Conservation (phyloP, 2,888 invertebrate genomes). For the Labia minor region DNA sequence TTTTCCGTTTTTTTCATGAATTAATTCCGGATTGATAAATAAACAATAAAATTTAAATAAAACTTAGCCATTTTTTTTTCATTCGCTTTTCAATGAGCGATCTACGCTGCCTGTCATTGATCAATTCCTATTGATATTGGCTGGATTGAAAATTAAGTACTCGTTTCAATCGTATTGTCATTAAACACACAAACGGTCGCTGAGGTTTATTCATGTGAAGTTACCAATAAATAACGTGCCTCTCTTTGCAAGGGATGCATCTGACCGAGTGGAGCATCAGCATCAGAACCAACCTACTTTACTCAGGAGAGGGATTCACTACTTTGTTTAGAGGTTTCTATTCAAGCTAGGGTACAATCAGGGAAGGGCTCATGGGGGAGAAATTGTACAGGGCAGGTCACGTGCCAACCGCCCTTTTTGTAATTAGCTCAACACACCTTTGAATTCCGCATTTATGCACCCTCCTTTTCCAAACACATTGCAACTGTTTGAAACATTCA, state of each 20-base stretch:
- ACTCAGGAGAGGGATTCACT: not conserved
- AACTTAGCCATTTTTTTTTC: too few relatives aligned
- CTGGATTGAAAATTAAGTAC: too few relatives aligned
- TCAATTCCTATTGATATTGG: too few relatives aligned
- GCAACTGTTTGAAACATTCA: conserved; percentile 1
- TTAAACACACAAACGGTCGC: too few relatives aligned
- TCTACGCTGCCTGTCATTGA: too few relatives aligned
- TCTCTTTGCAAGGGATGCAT: not conserved
- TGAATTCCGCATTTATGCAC: not conserved
- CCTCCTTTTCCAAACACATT: not conserved
- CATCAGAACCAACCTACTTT: not conserved
- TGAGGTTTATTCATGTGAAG: not conserved
- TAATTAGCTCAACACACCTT: conserved; percentile 3
- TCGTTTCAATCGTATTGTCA: too few relatives aligned
- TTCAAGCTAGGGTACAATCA: not conserved
- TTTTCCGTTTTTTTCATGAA: too few relatives aligned
- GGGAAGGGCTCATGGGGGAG: not conserved
- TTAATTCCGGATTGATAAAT: too few relatives aligned
- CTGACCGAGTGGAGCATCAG: too few relatives aligned
- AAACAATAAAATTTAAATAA: too few relatives aligned
- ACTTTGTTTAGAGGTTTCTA: not conserved
- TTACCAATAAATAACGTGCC: not conserved
- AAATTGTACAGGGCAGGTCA: not conserved
- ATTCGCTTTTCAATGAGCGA: too few relatives aligned
- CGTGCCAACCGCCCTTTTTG: not conserved